These are phyloP conservation scores for Onychomys arenicola DNA, from an alignment of 2,797 vertebrate species.

Conservation along the genomic window DNA sequence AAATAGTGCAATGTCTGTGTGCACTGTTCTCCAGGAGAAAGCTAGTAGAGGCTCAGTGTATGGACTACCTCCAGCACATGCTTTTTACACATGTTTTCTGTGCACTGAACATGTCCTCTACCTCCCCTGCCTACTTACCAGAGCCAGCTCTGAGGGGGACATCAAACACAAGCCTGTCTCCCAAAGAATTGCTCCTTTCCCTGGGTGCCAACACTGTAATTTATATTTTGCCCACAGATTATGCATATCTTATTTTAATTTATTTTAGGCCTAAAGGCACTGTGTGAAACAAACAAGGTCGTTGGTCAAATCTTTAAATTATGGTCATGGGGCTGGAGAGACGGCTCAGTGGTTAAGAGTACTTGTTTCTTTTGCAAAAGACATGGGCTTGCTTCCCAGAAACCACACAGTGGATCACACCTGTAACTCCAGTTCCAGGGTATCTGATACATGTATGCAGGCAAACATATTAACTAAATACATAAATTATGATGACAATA, in stretches of 20 bases:
- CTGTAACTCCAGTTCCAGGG: background rate
- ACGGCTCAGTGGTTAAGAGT: background rate
- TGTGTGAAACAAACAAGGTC: background rate
- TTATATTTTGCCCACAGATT: slow-evolving; percentile 37
- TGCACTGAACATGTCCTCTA: background rate
- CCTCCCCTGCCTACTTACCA: background rate
- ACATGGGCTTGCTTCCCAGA: background rate
- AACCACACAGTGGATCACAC: background rate
- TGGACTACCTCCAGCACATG: background rate
- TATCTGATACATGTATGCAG: background rate
- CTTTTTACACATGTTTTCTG: background rate
- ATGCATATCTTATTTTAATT: slow-evolving; percentile 2
- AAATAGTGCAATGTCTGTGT: background rate
- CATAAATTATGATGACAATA: background rate
- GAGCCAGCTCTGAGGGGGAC: background rate
- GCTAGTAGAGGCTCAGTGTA: background rate
- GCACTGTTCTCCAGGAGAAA: background rate
- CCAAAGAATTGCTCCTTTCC: background rate
- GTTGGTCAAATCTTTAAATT: background rate
- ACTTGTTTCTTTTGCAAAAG: background rate
- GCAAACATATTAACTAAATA: background rate
- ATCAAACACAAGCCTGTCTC: background rate
- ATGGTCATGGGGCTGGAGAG: background rate
- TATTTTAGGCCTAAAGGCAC: slow-evolving; percentile 9
- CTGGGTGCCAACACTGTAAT: background rate